Evolutionary conservation across 2,888 invertebrate genomes (phyloP).

Genomic region (Mechanitis messenoides): DNA sequence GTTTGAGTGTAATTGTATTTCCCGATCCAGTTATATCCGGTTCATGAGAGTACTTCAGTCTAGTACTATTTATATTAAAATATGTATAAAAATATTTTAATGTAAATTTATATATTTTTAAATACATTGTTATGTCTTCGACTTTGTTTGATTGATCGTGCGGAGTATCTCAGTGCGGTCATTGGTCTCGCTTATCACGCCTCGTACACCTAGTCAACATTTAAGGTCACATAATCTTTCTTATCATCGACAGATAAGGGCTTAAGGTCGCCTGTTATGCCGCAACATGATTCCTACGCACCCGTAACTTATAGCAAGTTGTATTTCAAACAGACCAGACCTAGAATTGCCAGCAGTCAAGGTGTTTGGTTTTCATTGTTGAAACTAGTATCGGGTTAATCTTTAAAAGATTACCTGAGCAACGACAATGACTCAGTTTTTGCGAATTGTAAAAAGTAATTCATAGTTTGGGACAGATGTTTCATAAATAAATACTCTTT

Average conservation of each 20-base stretch:
- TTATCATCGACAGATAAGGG: conserved; percentile 65
- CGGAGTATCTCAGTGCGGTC: conserved; percentile 55
- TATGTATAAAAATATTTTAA: conserved; percentile 7
- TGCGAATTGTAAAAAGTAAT: conserved; percentile 49
- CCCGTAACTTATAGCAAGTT: conserved; percentile 19
- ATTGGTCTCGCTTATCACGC: conserved; percentile 66
- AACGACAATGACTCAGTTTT: conserved; percentile 58
- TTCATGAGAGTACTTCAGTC: conserved; percentile 54
- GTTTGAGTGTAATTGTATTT: conserved; percentile 45
- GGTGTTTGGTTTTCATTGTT: conserved; percentile 64
- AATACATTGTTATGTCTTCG: too few relatives aligned
- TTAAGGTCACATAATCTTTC: conserved; percentile 67
- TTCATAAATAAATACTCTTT: conserved; percentile 66
- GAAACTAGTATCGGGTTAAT: conserved; percentile 68
- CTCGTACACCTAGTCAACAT: conserved; percentile 58
- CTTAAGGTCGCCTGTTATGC: conserved; percentile 61
- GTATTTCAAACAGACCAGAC: conserved; percentile 9
- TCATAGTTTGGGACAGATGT: conserved; percentile 61
- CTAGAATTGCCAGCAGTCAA: conserved; percentile 44
- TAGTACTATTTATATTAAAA: conserved; percentile 14
- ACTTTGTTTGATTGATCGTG: too few relatives aligned
- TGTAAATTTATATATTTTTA: neutral
- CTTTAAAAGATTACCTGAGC: conserved; percentile 63
- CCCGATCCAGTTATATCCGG: conserved; percentile 70
- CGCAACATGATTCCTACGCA: conserved; percentile 42